Conservation (phyloP, 2,113 vertebrate species). For the Anolis sagrei region DNA sequence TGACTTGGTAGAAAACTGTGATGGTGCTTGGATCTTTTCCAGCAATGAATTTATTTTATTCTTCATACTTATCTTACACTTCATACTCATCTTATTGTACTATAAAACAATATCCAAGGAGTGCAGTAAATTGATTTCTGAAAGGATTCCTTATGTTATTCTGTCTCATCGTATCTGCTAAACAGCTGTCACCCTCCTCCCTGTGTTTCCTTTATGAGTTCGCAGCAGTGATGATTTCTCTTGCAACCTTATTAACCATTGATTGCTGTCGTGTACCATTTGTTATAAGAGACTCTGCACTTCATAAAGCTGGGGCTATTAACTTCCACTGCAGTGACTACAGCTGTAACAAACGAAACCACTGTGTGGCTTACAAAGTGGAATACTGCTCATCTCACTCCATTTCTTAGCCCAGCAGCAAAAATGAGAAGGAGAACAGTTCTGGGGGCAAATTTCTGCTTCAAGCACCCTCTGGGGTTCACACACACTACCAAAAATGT, state of each 20-base stretch:
- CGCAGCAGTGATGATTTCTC: not conserved
- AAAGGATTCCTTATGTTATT: slow-evolving; percentile 17
- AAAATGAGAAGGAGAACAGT: not conserved
- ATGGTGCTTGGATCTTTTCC: not conserved
- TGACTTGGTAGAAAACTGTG: not conserved
- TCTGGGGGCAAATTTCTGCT: not conserved
- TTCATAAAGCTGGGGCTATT: not conserved
- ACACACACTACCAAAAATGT: no score
- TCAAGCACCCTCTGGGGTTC: not conserved
- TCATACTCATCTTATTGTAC: not conserved
- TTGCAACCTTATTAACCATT: accelerated
- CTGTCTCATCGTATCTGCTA: slow-evolving; percentile 4
- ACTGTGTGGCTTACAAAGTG: not conserved
- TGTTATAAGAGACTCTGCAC: not conserved
- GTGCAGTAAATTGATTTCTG: not conserved
- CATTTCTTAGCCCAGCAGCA: not conserved
- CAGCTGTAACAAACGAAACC: not conserved
- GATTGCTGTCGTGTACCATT: slow-evolving; percentile 19
- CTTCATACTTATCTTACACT: not conserved
- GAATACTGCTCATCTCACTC: not conserved
- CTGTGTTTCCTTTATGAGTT: not conserved
- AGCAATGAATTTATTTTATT: slow-evolving; percentile 19
- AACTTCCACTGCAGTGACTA: not conserved
- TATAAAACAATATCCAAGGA: not conserved
- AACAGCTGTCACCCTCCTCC: slow-evolving; percentile 1